Evolutionary conservation across 1,140 invertebrate species (phyloP).

Genomic region (Uloborus diversus): DNA sequence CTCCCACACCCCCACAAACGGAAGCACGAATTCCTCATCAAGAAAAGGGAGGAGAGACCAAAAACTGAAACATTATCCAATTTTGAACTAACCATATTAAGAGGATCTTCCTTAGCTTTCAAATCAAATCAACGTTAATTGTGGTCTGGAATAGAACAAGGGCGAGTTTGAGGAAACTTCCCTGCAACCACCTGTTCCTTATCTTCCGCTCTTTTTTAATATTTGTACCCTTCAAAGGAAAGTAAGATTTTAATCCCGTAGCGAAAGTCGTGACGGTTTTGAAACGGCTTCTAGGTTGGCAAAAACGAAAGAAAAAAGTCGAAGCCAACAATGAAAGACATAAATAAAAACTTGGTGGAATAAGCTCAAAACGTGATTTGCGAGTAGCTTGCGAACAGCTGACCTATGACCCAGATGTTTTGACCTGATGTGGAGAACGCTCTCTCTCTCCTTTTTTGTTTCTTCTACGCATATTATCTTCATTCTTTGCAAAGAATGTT

Average conservation of each 20-base stretch:
- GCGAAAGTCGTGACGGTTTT: neutral
- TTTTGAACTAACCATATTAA: too few species aligned
- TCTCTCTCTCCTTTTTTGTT: too few species aligned
- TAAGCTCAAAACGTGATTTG: neutral
- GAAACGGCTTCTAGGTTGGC: neutral
- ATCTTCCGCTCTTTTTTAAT: neutral
- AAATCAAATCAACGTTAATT: too few species aligned
- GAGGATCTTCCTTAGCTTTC: too few species aligned
- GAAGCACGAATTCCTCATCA: too few species aligned
- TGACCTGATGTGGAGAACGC: neutral
- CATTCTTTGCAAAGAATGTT: too few species aligned
- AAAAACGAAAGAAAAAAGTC: neutral
- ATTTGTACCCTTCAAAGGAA: neutral
- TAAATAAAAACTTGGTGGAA: neutral
- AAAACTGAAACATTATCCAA: too few species aligned
- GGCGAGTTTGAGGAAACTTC: too few species aligned
- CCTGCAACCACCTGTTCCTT: neutral
- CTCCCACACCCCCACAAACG: too few species aligned
- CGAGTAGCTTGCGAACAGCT: neutral
- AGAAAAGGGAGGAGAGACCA: too few species aligned
- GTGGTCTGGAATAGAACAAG: too few species aligned
- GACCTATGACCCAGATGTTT: neutral
- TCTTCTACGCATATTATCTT: too few species aligned
- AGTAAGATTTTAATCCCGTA: neutral
- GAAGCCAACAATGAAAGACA: neutral